Evolutionary conservation across 1,140 invertebrate species (phyloP).

Genomic region (Doryteuthis pealeii): DNA sequence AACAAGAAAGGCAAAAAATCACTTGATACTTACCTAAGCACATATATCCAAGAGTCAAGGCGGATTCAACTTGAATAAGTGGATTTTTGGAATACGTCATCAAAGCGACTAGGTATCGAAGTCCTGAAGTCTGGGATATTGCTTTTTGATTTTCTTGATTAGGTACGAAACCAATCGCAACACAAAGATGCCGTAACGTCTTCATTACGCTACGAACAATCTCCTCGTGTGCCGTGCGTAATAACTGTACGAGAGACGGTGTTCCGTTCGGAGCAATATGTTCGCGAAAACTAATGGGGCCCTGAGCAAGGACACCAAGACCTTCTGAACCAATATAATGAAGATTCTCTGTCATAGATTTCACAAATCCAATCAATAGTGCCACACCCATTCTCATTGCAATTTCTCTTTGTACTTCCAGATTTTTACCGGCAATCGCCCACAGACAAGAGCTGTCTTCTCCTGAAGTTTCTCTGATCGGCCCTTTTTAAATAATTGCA

Average conservation of each 20-base stretch:
- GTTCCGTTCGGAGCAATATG: slow-evolving; percentile 55
- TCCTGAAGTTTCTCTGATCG: slow-evolving; percentile 44
- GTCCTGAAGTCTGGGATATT: slow-evolving; percentile 47
- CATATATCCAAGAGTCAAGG: slow-evolving; percentile 50
- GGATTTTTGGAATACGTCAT: slow-evolving; percentile 54
- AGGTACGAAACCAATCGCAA: slow-evolving; percentile 55
- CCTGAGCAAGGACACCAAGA: slow-evolving; percentile 52
- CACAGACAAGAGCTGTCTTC: slow-evolving; percentile 56
- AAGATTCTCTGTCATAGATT: slow-evolving; percentile 50
- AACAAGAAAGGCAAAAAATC: no score
- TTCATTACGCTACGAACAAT: slow-evolving; percentile 55
- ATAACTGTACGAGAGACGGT: slow-evolving; percentile 46
- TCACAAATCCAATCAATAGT: slow-evolving; percentile 54
- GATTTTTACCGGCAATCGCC: slow-evolving; percentile 54
- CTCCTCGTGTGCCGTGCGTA: slow-evolving; percentile 50
- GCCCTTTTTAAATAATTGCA: slow-evolving; percentile 48
- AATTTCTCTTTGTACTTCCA: slow-evolving; percentile 51
- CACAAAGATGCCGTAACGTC: slow-evolving; percentile 52
- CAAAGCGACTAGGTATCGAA: slow-evolving; percentile 52
- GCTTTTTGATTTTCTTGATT: slow-evolving; percentile 50
- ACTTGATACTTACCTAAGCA: slow-evolving; percentile 44
- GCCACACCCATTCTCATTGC: slow-evolving; percentile 53
- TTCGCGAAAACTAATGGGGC: slow-evolving; percentile 48
- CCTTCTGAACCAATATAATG: slow-evolving; percentile 57
- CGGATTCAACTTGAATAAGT: slow-evolving; percentile 55